Conservation (phyloP, 2,888 invertebrate genomes). For the Saturnia japonica region DNA sequence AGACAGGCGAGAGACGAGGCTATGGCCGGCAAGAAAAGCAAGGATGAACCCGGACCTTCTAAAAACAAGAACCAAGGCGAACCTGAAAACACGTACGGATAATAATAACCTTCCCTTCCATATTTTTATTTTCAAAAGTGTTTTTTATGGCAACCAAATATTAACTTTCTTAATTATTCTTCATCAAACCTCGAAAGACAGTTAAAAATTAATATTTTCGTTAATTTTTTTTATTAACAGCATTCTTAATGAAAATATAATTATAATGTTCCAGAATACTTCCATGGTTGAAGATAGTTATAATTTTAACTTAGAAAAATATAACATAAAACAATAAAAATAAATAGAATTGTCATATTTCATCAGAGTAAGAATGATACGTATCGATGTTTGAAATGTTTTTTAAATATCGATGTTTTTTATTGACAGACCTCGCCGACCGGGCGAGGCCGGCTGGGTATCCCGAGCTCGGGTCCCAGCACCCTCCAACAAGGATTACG, state of each 20-base stretch:
- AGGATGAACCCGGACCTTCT: constrained; percentile 12
- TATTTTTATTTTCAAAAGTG: background rate
- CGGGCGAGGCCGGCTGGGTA: constrained; percentile 98
- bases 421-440: constrained; percentile 85
- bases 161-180: too few relatives aligned
- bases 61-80: constrained; percentile 2
- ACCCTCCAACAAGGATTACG: constrained; percentile 98
- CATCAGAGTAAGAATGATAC: too few relatives aligned
- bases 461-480: constrained; percentile 96
- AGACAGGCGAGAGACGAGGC: constrained; percentile 90
- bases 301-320: too few relatives aligned
- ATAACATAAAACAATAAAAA: too few relatives aligned
- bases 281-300: too few relatives aligned
- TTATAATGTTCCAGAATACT: too few relatives aligned
- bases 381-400: background rate
- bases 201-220: too few relatives aligned
- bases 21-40: constrained; percentile 55
- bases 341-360: too few relatives aligned
- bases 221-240: too few relatives aligned
- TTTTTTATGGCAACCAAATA: too few relatives aligned
- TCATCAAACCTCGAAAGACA: too few relatives aligned
- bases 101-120: background rate
- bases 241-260: too few relatives aligned
- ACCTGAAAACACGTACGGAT: background rate
- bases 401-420: background rate